Conservation (phyloP, 2,113 vertebrate species). For the Trogon surrucura region DNA sequence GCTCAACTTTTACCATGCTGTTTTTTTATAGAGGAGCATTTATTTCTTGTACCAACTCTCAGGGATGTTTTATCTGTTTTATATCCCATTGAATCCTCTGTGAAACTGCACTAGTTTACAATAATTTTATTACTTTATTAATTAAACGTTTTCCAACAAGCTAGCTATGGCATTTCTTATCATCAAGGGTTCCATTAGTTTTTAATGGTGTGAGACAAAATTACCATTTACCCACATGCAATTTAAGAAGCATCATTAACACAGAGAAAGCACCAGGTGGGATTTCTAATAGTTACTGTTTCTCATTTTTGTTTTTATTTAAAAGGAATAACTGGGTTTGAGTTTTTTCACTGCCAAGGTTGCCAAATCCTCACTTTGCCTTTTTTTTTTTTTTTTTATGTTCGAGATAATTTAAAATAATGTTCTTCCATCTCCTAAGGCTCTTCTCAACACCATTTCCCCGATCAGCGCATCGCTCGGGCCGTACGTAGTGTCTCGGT, state of each 20-base stretch:
- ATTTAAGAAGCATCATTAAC: conserved; percentile 90
- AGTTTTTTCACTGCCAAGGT: conserved; percentile 62
- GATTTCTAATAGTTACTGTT: conserved; percentile 86
- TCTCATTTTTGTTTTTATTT: conserved; percentile 88
- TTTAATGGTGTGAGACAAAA: conserved; percentile 89
- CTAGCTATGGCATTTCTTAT: conserved; percentile 87
- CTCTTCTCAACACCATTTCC: conserved; percentile 47
- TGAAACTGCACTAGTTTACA: conserved; percentile 88
- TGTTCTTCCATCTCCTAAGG: conserved; percentile 71
- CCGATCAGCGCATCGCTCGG: neutral
- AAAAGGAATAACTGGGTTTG: conserved; percentile 80
- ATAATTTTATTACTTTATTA: conserved; percentile 91
- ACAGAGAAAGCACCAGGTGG: conserved; percentile 86
- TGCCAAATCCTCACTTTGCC: conserved; percentile 68
- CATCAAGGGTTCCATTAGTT: conserved; percentile 91
- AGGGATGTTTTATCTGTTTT: conserved; percentile 82
- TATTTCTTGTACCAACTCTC: conserved; percentile 79
- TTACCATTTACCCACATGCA: conserved; percentile 86
- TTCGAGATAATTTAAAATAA: conserved; percentile 76
- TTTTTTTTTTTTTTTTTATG: conserved; percentile 75
- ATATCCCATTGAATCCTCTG: conserved; percentile 83
- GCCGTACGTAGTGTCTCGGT: conserved; percentile 30
- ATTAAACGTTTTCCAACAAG: conserved; percentile 90
- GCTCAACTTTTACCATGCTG: conserved; percentile 59
- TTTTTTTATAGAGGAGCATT: conserved; percentile 75